Conservation (phyloP, 2,888 invertebrate genomes). For the Acronicta aceris region DNA sequence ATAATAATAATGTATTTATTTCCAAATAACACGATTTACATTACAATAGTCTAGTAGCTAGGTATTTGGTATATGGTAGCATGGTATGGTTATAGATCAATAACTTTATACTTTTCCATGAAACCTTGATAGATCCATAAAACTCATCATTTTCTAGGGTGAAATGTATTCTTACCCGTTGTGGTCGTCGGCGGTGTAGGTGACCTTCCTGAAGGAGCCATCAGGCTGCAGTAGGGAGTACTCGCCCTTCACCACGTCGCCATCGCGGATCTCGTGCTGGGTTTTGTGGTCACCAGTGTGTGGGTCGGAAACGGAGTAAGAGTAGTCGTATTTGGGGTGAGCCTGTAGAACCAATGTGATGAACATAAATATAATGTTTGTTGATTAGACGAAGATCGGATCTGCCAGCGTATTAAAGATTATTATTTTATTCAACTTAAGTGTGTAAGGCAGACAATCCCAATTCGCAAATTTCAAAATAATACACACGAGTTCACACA, state of each 20-base stretch:
- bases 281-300: conserved; percentile 88
- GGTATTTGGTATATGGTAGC: too few relatives aligned
- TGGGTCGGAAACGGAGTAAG: conserved; percentile 86
- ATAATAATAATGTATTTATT: too few relatives aligned
- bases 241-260: conserved; percentile 85
- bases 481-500: too few relatives aligned
- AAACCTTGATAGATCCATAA: too few relatives aligned
- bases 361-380: neutral
- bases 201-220: conserved; percentile 87
- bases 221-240: conserved; percentile 86
- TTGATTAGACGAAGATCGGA: neutral
- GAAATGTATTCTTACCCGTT: conserved; percentile 74
- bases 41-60: too few relatives aligned
- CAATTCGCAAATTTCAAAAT: too few relatives aligned
- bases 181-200: conserved; percentile 87
- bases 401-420: neutral
- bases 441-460: too few relatives aligned
- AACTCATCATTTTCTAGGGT: neutral
- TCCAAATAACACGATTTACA: too few relatives aligned
- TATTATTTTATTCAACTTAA: too few relatives aligned
- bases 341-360: conserved; percentile 66
- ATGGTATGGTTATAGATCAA: too few relatives aligned
- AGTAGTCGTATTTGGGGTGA: conserved; percentile 87
- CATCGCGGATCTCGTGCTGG: conserved; percentile 84
- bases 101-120: too few relatives aligned